Evolutionary conservation across 2,888 invertebrate genomes (phyloP).

Genomic region (Oligia latruncula): DNA sequence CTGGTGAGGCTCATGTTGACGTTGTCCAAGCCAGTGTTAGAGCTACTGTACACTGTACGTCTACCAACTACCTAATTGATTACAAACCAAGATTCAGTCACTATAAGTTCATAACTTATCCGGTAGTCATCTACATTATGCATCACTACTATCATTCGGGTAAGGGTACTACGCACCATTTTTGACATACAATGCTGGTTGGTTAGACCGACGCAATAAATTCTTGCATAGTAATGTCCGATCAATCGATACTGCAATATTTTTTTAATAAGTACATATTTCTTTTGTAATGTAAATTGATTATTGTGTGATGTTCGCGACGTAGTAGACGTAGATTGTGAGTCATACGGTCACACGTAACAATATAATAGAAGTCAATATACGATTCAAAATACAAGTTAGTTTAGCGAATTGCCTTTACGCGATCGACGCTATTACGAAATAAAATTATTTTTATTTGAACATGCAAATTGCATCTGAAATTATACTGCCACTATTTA

Average conservation of each 20-base stretch:
- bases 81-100: conserved; percentile 41
- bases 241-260: conserved; percentile 34
- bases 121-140: conserved; percentile 61
- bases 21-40: conserved; percentile 70
- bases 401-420: background rate
- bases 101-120: conserved; percentile 56
- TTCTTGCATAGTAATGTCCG: conserved; percentile 67
- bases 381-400: conserved; percentile 9
- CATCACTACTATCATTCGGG: conserved; percentile 60
- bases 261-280: conserved; percentile 36
- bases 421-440: background rate
- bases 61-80: conserved; percentile 33
- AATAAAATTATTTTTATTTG: background rate
- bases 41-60: conserved; percentile 58
- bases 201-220: conserved; percentile 55
- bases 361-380: conserved; percentile 10
- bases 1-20: conserved; percentile 61
- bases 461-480: conserved; percentile 30
- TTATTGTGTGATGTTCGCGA: conserved; percentile 22
- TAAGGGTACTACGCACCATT: conserved; percentile 64
- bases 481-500: conserved; percentile 21
- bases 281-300: conserved; percentile 35
- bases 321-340: conserved; percentile 11
- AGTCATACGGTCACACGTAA: conserved; percentile 24
- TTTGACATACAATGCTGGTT: conserved; percentile 68